These are phyloP conservation scores for Odontamblyopus lacepedii DNA, from an alignment of 2,797 vertebrate genomes.

Conservation along the genomic window DNA sequence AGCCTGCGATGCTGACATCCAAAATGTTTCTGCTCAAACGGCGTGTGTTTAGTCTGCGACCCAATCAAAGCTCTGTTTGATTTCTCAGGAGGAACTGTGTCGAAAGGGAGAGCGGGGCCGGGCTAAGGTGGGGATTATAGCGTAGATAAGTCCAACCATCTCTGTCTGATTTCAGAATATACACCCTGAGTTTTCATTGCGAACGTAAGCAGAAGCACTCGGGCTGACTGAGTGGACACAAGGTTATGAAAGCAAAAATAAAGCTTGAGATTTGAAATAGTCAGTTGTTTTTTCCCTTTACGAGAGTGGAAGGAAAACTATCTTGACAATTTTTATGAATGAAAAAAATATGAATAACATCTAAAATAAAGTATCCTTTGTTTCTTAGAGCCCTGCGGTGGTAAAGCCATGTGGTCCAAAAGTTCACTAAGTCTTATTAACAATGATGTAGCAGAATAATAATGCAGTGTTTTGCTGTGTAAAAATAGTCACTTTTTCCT, in stretches of 20 bases:
- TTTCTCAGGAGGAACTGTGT: constrained; percentile 40
- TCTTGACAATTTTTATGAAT: neutral
- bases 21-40: constrained; percentile 42
- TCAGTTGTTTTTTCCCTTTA: constrained; percentile 11
- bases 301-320: neutral
- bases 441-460: neutral
- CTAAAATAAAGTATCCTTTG: neutral
- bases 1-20: constrained; percentile 31
- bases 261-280: constrained; percentile 7
- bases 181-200: constrained; percentile 32
- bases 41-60: constrained; percentile 70
- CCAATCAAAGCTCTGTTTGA: constrained; percentile 43
- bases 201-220: constrained; percentile 37
- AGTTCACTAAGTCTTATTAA: neutral
- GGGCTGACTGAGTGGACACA: constrained; percentile 14
- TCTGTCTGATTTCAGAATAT: constrained; percentile 30
- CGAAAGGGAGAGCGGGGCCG: constrained; percentile 31
- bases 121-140: constrained; percentile 45
- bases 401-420: neutral
- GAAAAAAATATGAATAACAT: neutral
- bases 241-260: constrained; percentile 56
- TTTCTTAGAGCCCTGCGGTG: neutral
- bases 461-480: neutral
- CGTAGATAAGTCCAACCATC: constrained; percentile 38
- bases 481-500: neutral